Conservation (phyloP, 2,888 invertebrate species). For the Theretra japonica region DNA sequence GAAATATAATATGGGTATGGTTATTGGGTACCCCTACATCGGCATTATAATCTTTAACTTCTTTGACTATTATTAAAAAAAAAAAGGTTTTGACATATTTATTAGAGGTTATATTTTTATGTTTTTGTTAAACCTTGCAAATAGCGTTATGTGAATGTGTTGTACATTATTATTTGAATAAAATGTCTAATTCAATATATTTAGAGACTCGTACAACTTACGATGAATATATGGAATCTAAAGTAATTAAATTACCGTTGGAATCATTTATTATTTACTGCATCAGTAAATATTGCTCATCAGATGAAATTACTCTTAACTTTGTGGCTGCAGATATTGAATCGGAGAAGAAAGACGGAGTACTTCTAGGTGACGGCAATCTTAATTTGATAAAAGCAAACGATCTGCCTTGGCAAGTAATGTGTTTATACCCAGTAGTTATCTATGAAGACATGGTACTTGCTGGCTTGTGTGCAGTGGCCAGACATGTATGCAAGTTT, state of each 20-base stretch:
- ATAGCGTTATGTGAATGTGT: background rate
- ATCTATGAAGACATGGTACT: slow-evolving; percentile 86
- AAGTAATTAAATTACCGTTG: slow-evolving; percentile 68
- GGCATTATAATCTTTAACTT: no score
- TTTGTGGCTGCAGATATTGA: slow-evolving; percentile 64
- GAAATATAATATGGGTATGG: no score
- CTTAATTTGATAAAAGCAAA: slow-evolving; percentile 58
- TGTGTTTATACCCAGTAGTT: slow-evolving; percentile 87
- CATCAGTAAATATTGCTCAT: slow-evolving; percentile 85
- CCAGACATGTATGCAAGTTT: slow-evolving; percentile 68
- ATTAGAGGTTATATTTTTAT: background rate
- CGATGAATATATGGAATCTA: slow-evolving; percentile 47
- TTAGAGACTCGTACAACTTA: slow-evolving; percentile 57
- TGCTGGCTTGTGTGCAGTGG: slow-evolving; percentile 91
- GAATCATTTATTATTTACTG: slow-evolving; percentile 87
- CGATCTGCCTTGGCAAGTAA: slow-evolving; percentile 78
- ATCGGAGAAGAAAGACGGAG: slow-evolving; percentile 41
- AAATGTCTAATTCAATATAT: slow-evolving; percentile 60
- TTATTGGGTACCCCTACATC: no score
- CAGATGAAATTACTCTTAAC: slow-evolving; percentile 68
- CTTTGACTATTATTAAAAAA: no score
- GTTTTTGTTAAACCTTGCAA: no score
- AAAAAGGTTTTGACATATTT: background rate
- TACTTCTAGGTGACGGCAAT: slow-evolving; percentile 60
- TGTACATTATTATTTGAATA: slow-evolving; percentile 24